Base-by-base conservation (phyloP, 2,797 vertebrate genomes). In the Rhinella marina region DNA sequence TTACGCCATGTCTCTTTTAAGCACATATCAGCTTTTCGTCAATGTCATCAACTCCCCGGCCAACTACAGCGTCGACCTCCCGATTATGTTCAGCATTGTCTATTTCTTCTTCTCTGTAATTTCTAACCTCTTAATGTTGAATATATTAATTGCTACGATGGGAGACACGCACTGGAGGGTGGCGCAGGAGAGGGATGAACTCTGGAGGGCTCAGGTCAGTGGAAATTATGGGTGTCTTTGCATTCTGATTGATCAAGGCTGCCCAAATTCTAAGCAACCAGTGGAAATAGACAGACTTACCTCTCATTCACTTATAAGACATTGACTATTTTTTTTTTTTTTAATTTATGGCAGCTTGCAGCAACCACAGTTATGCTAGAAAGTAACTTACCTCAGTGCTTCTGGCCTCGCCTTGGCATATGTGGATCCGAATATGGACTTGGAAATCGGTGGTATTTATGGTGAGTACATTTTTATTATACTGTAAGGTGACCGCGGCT, bases 321-420 rank as follows among this genome's bases (percentile, higher is more conserved):
- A 27, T 25, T 12, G 23, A 66, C 25, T 73, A 9, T 41, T 4
- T 3, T 50, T 75, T 21, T 48, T 11, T n/a, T 50, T 75, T n/a
- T n/a, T n/a, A n/a, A 77, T 54, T 3, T 19, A 72, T 11, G 27
- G 16, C 29, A 99, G 98, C 96, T 99, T 19, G 97, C 98, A 1
- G 97, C 97, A 81, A 98, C 97, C 3, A 99, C 96, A 0, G 91
- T 99, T 87, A 98, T 98, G 97, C 90, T 99, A 88, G 98, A 99
- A 90, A 91, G 96, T 87, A 97, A 97, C 77, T 91, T 99, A 77
- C 97, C 98, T 0, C 95, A 95, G 21, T 96, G 93, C 86, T 94
- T 99, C 82, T 99, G 97, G 97, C 97, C 97, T 85, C 96, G 97
- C 2, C 94, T 98, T 0, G 98, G 98, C 1, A 92, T 97, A 72